phyloP scores from a whole-genome alignment of 2,113 vertebrate species.

The Bungarus multicinctus region DNA sequence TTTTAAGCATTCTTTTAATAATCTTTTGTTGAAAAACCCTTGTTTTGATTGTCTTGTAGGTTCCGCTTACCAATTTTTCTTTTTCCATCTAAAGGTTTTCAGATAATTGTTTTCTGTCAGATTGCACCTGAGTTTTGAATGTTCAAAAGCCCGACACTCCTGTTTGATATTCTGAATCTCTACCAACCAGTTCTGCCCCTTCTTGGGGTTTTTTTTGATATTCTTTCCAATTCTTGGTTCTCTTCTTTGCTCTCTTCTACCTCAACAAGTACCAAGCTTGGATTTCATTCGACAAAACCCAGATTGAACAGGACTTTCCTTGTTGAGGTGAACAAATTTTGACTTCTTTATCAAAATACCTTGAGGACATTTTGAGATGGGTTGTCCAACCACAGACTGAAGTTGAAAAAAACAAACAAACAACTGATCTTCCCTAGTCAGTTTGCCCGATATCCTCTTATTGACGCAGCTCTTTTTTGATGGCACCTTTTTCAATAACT shows the following conservation, averaged over 20 bases:
- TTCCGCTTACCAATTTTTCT: neutral
- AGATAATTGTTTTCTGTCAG: neutral
- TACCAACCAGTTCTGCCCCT: too few relatives aligned
- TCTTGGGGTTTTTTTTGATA: too few relatives aligned
- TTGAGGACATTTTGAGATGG: neutral
- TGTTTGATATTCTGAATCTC: neutral
- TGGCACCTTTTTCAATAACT: neutral
- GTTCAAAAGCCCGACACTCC: neutral
- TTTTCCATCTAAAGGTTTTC: neutral
- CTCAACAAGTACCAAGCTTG: neutral
- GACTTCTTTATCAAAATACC: neutral
- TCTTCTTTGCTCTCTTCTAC: neutral
- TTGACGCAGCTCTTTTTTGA: neutral
- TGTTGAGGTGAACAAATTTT: neutral
- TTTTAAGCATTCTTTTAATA: neutral
- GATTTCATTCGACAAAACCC: neutral
- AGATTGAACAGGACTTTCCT: neutral
- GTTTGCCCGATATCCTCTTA: neutral
- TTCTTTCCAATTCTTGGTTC: neutral
- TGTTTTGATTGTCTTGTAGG: neutral
- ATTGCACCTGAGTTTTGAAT: neutral
- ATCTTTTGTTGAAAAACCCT: neutral
- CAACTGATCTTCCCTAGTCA: neutral
- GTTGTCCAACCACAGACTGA: neutral
- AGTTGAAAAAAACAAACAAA: neutral